Evolutionary conservation across 2,888 invertebrate species (phyloP).

Genomic region (Noctua fimbriata): DNA sequence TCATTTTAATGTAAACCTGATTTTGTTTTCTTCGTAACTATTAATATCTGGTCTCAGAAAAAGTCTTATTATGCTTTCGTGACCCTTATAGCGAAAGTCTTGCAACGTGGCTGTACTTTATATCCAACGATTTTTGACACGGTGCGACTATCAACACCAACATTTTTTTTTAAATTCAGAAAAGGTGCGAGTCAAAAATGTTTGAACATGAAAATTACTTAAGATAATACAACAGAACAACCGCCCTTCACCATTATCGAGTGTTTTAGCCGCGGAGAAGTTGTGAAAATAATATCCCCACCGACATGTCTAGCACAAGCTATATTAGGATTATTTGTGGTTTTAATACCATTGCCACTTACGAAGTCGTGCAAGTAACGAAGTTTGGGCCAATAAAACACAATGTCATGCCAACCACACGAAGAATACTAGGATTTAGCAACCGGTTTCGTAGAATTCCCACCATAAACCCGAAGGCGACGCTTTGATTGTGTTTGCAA

Average conservation of each 20-base stretch:
- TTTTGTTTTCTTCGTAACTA: constrained; percentile 24
- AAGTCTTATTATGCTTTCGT: background rate
- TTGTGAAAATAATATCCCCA: background rate
- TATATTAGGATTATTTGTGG: too few species aligned
- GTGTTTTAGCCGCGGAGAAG: background rate
- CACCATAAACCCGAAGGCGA: too few species aligned
- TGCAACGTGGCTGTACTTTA: background rate
- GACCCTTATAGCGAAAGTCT: background rate
- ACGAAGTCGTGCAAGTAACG: too few species aligned
- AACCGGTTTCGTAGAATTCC: too few species aligned
- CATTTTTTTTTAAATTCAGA: background rate
- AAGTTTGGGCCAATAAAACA: too few species aligned
- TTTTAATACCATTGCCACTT: too few species aligned
- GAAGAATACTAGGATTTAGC: too few species aligned
- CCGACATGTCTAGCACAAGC: too few species aligned
- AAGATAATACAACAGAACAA: background rate
- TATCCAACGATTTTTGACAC: background rate
- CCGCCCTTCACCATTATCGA: background rate
- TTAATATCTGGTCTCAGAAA: background rate
- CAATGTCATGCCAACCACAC: too few species aligned
- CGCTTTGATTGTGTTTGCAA: background rate
- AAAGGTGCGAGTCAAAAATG: background rate
- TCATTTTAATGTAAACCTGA: constrained; percentile 58
- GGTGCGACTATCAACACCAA: background rate
- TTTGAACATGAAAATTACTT: background rate